A percentile compares a stretch with the other conserved stretches of the same genome.
These are phyloP conservation scores for Epinephelus fuscoguttatus DNA, from an alignment of 2,113 vertebrate genomes.

Conservation along the genomic window DNA sequence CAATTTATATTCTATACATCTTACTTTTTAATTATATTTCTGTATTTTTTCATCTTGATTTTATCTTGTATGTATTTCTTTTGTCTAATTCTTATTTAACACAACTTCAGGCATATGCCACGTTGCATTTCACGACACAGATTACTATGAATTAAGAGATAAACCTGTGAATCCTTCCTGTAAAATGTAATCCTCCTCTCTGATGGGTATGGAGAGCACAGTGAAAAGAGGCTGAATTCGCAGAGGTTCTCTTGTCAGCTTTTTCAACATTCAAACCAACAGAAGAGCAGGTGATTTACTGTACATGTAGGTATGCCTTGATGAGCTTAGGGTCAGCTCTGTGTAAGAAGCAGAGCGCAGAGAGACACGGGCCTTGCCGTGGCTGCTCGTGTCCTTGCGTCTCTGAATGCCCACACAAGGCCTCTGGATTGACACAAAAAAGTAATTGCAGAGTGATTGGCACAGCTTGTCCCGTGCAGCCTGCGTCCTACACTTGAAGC, in stretches of 20 bases:
- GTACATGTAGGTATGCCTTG: conserved; percentile 14
- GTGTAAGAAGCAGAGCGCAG: conserved; percentile 38
- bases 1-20: neutral
- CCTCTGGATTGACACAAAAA: conserved; percentile 70
- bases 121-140: conserved; percentile 1
- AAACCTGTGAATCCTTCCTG: neutral
- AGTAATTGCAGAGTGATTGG: conserved; percentile 90
- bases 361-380: conserved; percentile 30
- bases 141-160: neutral
- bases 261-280: conserved; percentile 20
- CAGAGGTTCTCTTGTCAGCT: neutral
- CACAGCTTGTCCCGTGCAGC: conserved; percentile 89
- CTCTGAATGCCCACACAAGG: conserved; percentile 75
- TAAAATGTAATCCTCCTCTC: neutral
- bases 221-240: conserved; percentile 7
- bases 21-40: neutral
- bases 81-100: neutral
- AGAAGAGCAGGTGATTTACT: conserved; percentile 49
- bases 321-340: conserved; percentile 51
- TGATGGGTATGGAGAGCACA: neutral
- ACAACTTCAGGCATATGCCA: neutral
- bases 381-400: conserved; percentile 70
- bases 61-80: neutral
- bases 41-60: neutral
- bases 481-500: conserved; percentile 82